Conservation (phyloP, 2,888 invertebrate genomes). For the Tipula helvola region DNA sequence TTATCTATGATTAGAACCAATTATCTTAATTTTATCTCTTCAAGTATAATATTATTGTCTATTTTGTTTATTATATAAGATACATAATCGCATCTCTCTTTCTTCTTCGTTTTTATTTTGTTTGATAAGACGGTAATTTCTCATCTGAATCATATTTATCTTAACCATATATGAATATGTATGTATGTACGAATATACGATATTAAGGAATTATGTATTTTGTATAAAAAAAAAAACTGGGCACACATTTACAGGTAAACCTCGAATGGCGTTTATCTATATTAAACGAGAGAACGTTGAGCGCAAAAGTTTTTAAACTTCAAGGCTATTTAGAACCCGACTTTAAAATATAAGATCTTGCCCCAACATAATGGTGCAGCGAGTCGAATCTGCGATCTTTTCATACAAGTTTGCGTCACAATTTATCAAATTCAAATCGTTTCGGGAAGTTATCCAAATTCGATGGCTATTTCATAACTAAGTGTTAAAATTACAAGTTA, state of each 20-base stretch:
- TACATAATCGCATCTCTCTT: not conserved
- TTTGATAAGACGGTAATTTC: not conserved
- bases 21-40: not conserved
- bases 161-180: not conserved
- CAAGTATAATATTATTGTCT: not conserved
- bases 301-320: too few relatives aligned
- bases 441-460: too few relatives aligned
- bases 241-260: not conserved
- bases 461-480: too few relatives aligned
- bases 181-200: not conserved
- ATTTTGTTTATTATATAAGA: not conserved
- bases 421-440: too few relatives aligned
- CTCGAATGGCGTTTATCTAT: not conserved
- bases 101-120: not conserved
- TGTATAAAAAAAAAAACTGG: not conserved
- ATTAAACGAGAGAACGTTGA: too few relatives aligned
- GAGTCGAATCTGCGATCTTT: too few relatives aligned
- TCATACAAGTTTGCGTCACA: too few relatives aligned
- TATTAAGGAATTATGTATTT: not conserved
- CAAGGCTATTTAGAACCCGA: too few relatives aligned
- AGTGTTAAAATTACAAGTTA: too few relatives aligned
- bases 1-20: not conserved
- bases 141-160: not conserved
- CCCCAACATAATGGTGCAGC: too few relatives aligned
- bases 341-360: too few relatives aligned